Evolutionary conservation across 2,797 vertebrate species (phyloP).

Genomic region (Apogon hyalosoma): DNA sequence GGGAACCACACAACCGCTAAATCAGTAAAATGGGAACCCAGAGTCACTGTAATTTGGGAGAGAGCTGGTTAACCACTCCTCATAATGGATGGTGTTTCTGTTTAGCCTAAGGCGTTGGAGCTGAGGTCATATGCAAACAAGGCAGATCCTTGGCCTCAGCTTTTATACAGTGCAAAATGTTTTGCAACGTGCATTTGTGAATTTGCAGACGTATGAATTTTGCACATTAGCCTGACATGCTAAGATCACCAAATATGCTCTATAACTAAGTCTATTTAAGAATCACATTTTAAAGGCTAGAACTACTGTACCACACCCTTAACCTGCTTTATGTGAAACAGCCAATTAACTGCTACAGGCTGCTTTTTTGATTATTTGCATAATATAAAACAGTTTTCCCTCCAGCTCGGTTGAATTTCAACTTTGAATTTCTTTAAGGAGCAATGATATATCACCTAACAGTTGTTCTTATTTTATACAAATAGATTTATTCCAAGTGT

Average conservation of each 20-base stretch:
- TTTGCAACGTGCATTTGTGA: constrained; percentile 37
- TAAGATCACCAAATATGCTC: constrained; percentile 1
- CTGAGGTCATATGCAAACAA: constrained; percentile 84
- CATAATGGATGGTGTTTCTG: constrained; percentile 85
- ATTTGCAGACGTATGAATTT: constrained; percentile 10
- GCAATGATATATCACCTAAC: no score
- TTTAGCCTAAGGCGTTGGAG: constrained; percentile 82
- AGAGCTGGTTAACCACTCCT: constrained; percentile 82
- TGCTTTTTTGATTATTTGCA: neutral
- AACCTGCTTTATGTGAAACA: constrained; percentile 19
- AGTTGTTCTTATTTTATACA: no score
- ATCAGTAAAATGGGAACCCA: constrained; percentile 82
- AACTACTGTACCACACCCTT: constrained; percentile 15
- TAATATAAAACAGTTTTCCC: neutral
- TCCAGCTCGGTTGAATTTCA: neutral
- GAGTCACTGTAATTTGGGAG: constrained; percentile 84
- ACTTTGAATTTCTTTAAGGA: no score
- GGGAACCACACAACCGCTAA: constrained; percentile 82
- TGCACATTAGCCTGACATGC: constrained; percentile 1
- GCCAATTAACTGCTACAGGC: neutral
- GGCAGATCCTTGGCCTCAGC: constrained; percentile 63
- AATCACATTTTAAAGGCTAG: constrained; percentile 3
- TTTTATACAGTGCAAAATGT: constrained; percentile 54
- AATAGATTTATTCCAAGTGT: no score
- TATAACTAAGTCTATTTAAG: constrained; percentile 21